Evolutionary conservation across 2,888 invertebrate genomes (phyloP).

Genomic region (Lasius platythorax): DNA sequence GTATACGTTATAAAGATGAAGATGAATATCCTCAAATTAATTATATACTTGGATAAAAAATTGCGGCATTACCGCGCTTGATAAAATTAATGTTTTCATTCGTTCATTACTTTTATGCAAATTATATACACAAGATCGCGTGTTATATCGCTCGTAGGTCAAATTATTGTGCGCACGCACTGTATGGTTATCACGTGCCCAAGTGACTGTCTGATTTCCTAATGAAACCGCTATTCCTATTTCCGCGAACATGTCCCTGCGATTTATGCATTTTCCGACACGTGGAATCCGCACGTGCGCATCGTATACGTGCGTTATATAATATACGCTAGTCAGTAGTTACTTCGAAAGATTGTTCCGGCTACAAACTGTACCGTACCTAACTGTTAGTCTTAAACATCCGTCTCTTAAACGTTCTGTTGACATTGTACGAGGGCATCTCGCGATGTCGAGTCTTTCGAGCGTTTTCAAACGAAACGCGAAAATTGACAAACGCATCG

Average conservation of each 20-base stretch:
- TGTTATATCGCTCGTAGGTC: neutral
- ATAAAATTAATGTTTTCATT: neutral
- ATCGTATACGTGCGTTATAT: conserved; percentile 30
- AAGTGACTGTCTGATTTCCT: conserved; percentile 38
- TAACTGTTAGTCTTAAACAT: conserved; percentile 14
- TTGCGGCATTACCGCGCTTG: neutral
- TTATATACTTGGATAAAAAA: neutral
- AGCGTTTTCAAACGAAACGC: neutral
- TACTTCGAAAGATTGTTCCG: neutral
- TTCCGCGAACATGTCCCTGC: conserved; percentile 45
- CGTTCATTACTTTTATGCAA: neutral
- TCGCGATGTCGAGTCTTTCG: neutral
- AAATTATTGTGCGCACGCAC: neutral
- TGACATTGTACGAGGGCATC: neutral
- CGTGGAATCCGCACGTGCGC: conserved; percentile 60
- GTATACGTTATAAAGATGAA: neutral
- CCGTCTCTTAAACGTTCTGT: neutral
- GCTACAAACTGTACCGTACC: neutral
- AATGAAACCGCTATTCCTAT: conserved; percentile 44
- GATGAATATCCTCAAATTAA: neutral
- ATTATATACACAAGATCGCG: neutral
- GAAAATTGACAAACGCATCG: conserved; percentile 35
- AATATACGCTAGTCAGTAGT: conserved; percentile 27
- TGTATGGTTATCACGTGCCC: neutral
- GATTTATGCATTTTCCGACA: conserved; percentile 59